Conservation (phyloP, 1,140 invertebrate species). For the Telenomus remus region DNA sequence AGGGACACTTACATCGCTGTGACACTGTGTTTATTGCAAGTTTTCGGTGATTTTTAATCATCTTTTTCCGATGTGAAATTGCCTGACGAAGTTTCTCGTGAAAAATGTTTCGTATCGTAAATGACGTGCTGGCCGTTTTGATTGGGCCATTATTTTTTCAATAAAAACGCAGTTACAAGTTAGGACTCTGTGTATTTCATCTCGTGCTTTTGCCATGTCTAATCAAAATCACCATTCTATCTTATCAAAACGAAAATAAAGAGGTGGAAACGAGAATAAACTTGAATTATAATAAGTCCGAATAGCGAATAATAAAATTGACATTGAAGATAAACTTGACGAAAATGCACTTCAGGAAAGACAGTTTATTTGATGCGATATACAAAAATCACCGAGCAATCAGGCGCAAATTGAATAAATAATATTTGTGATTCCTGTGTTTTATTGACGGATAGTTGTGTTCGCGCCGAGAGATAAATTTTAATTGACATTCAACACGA, state of each 20-base stretch:
- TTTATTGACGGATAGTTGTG: conserved; percentile 21
- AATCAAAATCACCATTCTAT: too few species aligned
- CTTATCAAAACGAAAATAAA: too few species aligned
- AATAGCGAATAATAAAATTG: too few species aligned
- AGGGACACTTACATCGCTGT: conserved; percentile 10
- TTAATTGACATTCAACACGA: conserved; percentile 32
- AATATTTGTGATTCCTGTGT: neutral
- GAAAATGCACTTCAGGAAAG: too few species aligned
- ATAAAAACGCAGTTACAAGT: neutral
- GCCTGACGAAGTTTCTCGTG: conserved; percentile 32
- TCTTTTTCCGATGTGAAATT: conserved; percentile 20
- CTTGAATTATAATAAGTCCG: too few species aligned
- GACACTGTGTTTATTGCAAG: conserved; percentile 2
- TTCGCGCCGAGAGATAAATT: conserved; percentile 19
- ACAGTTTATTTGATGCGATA: neutral
- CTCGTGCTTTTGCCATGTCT: too few species aligned
- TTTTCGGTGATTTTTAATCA: conserved; percentile 12
- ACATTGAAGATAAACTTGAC: too few species aligned
- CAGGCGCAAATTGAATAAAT: neutral
- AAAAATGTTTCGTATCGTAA: conserved; percentile 22
- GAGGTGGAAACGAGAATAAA: too few species aligned
- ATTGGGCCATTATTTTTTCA: neutral
- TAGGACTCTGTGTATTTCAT: too few species aligned
- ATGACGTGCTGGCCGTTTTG: conserved; percentile 10
- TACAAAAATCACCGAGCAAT: conserved; percentile 18